These are phyloP conservation scores for Gorsachius goisagi DNA, from an alignment of 2,113 vertebrate species.

Conservation along the genomic window DNA sequence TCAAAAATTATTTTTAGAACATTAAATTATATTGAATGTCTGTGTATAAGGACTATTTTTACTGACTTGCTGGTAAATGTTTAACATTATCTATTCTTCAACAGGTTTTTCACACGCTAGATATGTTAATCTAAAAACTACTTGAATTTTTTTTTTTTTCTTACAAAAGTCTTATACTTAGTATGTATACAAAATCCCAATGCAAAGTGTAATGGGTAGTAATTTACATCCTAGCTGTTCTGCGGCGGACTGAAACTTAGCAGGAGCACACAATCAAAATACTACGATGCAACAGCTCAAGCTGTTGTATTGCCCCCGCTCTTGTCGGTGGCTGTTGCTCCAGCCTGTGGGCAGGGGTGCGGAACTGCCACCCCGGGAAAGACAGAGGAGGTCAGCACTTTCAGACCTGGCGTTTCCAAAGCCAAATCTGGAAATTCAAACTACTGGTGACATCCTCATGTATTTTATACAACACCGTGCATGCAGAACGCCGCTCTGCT, in stretches of 20 bases:
- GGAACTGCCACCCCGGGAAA: background rate
- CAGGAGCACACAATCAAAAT: slow-evolving; percentile 13
- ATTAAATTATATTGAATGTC: slow-evolving; percentile 63
- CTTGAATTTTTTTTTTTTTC: slow-evolving; percentile 25
- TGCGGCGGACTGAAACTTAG: slow-evolving; percentile 38
- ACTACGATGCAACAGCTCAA: background rate
- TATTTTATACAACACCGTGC: rapidly evolving
- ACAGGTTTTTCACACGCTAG: slow-evolving; percentile 61
- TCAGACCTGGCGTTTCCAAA: background rate
- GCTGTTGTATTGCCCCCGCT: background rate
- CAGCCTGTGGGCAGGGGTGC: background rate
- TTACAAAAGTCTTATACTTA: slow-evolving; percentile 69
- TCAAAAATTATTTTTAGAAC: slow-evolving; percentile 60
- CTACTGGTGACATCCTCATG: background rate
- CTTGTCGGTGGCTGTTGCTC: background rate
- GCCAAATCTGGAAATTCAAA: background rate
- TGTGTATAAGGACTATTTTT: slow-evolving; percentile 57
- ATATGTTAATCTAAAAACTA: slow-evolving; percentile 71
- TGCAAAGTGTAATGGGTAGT: slow-evolving; percentile 39
- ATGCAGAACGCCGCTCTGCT: background rate
- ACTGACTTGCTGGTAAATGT: slow-evolving; percentile 65
- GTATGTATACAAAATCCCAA: slow-evolving; percentile 63
- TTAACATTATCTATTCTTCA: slow-evolving; percentile 59
- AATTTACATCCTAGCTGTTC: slow-evolving; percentile 57
- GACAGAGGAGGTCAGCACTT: background rate